Percentiles rank a stretch among this genome's conserved stretches.
These are phyloP conservation scores for Bombyx mori DNA, from an alignment of 1,140 invertebrate genomes.

Conservation along the genomic window ASM3026992v2 NC_085122.1:9703001-9703500, in stretches of 20 bases:
- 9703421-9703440: constrained; percentile 3
- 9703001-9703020: no score
- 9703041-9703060: constrained; percentile 80
- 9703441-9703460: no score
- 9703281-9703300: constrained; percentile 33
- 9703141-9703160: constrained; percentile 84
- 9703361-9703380: constrained; percentile 29
- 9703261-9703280: constrained; percentile 72
- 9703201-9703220: constrained; percentile 78
- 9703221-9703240: constrained; percentile 85
- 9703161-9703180: constrained; percentile 84
- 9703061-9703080: constrained; percentile 96
- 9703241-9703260: constrained; percentile 80
- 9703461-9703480: not conserved
- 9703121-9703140: constrained; percentile 98
- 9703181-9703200: constrained; percentile 87
- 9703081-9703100: constrained; percentile 87
- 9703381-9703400: constrained; percentile 65
- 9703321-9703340: constrained; percentile 5
- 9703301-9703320: constrained; percentile 14
- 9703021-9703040: no score
- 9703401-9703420: constrained; percentile 25
- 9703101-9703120: constrained; percentile 98
- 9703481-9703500: not conserved
- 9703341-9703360: constrained; percentile 1